Conservation (phyloP, 2,797 vertebrate species). For the Garrulus glandarius region DNA sequence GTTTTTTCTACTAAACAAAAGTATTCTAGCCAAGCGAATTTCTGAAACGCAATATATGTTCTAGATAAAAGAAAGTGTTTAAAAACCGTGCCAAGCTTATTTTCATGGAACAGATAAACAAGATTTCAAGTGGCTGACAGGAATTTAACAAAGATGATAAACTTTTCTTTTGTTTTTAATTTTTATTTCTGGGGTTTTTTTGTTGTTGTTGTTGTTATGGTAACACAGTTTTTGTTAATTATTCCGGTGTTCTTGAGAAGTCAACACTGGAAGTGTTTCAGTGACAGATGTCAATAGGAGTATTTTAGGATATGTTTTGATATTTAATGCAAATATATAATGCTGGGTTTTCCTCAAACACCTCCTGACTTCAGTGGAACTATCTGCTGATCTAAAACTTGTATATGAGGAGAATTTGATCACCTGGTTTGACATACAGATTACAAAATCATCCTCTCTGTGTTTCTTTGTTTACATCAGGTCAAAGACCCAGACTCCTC, state of each 20-base stretch:
- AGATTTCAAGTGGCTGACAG: slow-evolving; percentile 8
- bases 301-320: background rate
- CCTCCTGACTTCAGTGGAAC: slow-evolving; percentile 15
- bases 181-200: background rate
- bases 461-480: background rate
- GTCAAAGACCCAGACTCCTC: background rate
- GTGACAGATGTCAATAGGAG: background rate
- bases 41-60: slow-evolving; percentile 27
- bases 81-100: slow-evolving; percentile 45
- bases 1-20: slow-evolving; percentile 46
- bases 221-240: background rate
- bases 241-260: slow-evolving; percentile 3
- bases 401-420: background rate
- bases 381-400: background rate
- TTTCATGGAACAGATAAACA: slow-evolving; percentile 8
- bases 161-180: slow-evolving; percentile 14
- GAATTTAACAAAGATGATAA: slow-evolving; percentile 25
- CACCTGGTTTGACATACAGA: background rate
- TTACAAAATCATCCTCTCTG: background rate
- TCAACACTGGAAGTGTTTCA: background rate
- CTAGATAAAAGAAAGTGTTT: slow-evolving; percentile 16
- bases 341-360: background rate
- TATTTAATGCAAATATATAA: background rate
- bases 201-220: background rate
- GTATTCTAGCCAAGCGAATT: slow-evolving; percentile 45